Percentiles rank a stretch among this genome's conserved stretches.
phyloP scores from a whole-genome alignment of 2,113 vertebrate species.

The Eclectus roratus region DNA sequence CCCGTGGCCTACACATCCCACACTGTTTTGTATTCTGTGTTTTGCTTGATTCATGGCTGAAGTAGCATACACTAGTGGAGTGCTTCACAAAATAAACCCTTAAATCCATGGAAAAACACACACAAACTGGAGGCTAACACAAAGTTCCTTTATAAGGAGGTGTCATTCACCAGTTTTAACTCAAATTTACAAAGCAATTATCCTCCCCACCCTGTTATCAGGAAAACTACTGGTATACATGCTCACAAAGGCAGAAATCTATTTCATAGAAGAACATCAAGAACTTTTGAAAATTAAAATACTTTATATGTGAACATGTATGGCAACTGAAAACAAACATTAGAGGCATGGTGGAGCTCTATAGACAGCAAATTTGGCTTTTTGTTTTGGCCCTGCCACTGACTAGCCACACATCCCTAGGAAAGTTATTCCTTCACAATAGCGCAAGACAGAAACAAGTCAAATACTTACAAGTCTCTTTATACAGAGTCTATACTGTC shows the following conservation, averaged over 20 bases:
- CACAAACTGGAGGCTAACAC: neutral
- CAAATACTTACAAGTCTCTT: neutral
- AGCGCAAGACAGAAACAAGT: neutral
- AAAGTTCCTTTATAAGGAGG: neutral
- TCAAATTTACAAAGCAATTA: neutral
- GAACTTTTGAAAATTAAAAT: neutral
- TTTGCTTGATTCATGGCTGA: neutral
- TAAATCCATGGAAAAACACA: neutral
- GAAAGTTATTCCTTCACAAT: neutral
- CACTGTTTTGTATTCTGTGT: neutral
- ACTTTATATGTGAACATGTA: neutral
- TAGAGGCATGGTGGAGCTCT: neutral
- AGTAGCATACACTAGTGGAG: neutral
- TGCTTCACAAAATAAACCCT: neutral
- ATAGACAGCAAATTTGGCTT: neutral
- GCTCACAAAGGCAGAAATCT: neutral
- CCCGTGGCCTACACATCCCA: neutral
- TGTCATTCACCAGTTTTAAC: neutral
- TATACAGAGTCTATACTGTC: neutral
- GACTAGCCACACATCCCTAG: neutral
- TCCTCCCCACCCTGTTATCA: neutral
- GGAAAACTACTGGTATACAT: neutral
- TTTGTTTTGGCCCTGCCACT: neutral
- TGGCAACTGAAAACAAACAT: neutral
- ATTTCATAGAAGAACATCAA: neutral